Evolutionary conservation across 2,888 invertebrate genomes (phyloP).

Genomic region (Cephonodes hylas): DNA sequence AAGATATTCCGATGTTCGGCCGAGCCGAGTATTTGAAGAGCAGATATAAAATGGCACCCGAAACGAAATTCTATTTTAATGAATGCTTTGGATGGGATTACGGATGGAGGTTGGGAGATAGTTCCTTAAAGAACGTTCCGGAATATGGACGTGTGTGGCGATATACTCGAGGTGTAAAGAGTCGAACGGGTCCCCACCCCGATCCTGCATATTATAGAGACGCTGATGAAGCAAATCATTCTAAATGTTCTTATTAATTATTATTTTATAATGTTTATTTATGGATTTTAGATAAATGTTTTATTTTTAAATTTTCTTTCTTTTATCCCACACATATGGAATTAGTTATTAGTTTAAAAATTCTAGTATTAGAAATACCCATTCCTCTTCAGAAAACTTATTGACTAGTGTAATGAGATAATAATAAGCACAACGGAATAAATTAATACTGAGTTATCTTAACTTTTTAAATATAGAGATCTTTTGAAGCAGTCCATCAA

Average conservation of each 20-base stretch:
- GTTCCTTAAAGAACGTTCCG: slow-evolving; percentile 34
- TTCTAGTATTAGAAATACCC: background rate
- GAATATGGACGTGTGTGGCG: slow-evolving; percentile 38
- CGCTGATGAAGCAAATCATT: slow-evolving; percentile 25
- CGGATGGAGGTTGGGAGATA: slow-evolving; percentile 50
- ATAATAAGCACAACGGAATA: no score
- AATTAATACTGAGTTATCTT: no score
- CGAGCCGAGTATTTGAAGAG: slow-evolving; percentile 42
- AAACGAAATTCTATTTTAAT: slow-evolving; percentile 46
- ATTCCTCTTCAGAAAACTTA: no score
- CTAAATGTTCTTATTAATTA: slow-evolving; percentile 26
- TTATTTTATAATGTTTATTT: slow-evolving; percentile 10
- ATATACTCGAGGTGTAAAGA: slow-evolving; percentile 32
- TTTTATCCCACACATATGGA: background rate
- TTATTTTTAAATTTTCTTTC: slow-evolving; percentile 9
- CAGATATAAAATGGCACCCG: slow-evolving; percentile 38
- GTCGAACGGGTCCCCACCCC: slow-evolving; percentile 47
- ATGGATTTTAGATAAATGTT: slow-evolving; percentile 12
- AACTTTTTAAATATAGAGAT: no score
- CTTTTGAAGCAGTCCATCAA: no score
- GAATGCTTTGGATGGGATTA: slow-evolving; percentile 40
- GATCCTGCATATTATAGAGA: slow-evolving; percentile 42
- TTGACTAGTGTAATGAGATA: no score
- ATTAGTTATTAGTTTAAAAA: background rate
- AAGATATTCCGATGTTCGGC: slow-evolving; percentile 44